Evolutionary conservation across 2,113 vertebrate species (phyloP).

Genomic region (Oryzias melastigma): DNA sequence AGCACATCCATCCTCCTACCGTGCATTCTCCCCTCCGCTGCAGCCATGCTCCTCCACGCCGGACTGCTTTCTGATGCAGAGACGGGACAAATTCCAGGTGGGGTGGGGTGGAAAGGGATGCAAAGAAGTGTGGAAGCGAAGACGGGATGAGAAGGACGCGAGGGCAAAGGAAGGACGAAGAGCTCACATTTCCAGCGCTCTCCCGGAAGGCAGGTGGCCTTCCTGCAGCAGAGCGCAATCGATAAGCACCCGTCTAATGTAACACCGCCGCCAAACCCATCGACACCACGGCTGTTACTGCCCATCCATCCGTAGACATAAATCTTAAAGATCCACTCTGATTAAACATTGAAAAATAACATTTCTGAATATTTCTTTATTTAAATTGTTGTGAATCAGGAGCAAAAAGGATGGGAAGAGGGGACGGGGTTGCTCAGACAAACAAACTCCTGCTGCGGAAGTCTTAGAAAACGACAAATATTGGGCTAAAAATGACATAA

Average conservation of each 20-base stretch:
- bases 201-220: constrained; percentile 40
- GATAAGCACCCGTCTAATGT: constrained; percentile 20
- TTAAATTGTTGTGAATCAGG: too few species aligned
- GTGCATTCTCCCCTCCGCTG: constrained; percentile 79
- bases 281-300: background rate
- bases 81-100: constrained; percentile 24
- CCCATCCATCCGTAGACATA: too few species aligned
- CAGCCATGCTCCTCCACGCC: constrained; percentile 43
- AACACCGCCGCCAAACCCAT: constrained; percentile 12
- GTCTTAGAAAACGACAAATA: too few species aligned
- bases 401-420: too few species aligned
- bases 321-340: too few species aligned
- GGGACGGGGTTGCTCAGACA: too few species aligned
- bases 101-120: constrained; percentile 8
- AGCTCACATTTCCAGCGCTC: constrained; percentile 22
- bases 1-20: constrained; percentile 67
- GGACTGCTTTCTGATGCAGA: constrained; percentile 7
- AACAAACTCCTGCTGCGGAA: too few species aligned
- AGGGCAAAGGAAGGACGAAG: constrained; percentile 32
- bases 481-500: too few species aligned
- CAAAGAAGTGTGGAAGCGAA: too few species aligned
- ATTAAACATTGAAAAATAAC: too few species aligned
- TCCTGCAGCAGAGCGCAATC: constrained; percentile 28
- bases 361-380: too few species aligned
- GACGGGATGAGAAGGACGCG: background rate